Evolutionary conservation across 2,113 vertebrate genomes (phyloP), one percentile per base, ranked within the genome.

Genomic region (Pseudolaguvia tuberculata): DNA sequence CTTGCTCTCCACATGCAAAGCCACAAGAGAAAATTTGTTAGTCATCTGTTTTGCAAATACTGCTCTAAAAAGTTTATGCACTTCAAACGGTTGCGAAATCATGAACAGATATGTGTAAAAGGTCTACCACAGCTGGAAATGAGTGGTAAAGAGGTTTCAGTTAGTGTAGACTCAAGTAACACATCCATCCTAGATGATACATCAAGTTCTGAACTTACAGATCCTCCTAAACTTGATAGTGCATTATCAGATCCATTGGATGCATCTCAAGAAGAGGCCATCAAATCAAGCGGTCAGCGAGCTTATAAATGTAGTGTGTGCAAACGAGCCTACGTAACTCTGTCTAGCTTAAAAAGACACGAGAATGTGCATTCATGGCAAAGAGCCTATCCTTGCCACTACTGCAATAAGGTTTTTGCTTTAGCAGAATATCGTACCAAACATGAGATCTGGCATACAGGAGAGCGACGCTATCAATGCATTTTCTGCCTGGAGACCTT

Each of bases 401-500:
- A 98, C 78, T 99, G 97, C 87, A 98, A 93, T 87, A 98, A 98
- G 83, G 96, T 99, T 0, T 99, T 99, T n/a, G 97, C 97, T 0
- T 81, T 99, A 83, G 97, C 97, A 0, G 97, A 99, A 83, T 99
- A 99, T 78, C 93, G 97, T 51, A 99, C 96, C 45, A 95, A 98
- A 14, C 97, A 99, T 7, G 97, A 99, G 85, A 94, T 98, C 78
- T 99, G 97, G 97, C 97, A 99, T 83, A 98, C 97, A 0, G 97
- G 96, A 9, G 97, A 99, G 75, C 91, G 97, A 8, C 92, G 97
- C 0, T 99, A 99, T 76, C 97, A 99, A 86, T 99, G 97, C 83
- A 98, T 98, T 79, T 99, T 99, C 86, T 99, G 97, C 78, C 88
- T 98, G 23, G 96, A 99, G 86, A 96, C 96, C 9, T 98, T 99